These are phyloP conservation scores for Columba guinea DNA, from an alignment of 2,797 vertebrate genomes.

Conservation along the genomic window DNA sequence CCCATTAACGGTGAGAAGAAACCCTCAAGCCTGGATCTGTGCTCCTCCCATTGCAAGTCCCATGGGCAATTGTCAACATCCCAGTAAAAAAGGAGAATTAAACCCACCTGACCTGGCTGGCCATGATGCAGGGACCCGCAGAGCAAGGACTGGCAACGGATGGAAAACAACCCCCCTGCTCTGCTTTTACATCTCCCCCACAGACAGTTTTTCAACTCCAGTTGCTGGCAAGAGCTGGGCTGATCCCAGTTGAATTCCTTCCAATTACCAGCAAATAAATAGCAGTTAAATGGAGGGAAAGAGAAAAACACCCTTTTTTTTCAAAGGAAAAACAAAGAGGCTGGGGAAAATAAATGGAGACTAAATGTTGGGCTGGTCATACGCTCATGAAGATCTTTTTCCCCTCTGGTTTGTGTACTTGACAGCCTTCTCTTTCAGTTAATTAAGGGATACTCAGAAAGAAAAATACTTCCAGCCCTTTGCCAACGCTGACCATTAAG, in stretches of 20 bases:
- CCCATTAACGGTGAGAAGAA: conserved; percentile 17
- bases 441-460: conserved; percentile 48
- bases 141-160: background rate
- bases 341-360: conserved; percentile 8
- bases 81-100: background rate
- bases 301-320: conserved; percentile 44
- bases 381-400: conserved; percentile 23
- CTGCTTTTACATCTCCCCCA: conserved; percentile 25
- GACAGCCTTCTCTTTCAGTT: conserved; percentile 35
- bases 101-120: conserved; percentile 27
- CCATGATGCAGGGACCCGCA: background rate
- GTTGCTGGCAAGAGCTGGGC: conserved; percentile 34
- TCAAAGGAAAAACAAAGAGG: conserved; percentile 46
- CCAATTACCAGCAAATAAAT: conserved; percentile 65
- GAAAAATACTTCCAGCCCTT: conserved; percentile 24
- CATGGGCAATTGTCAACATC: conserved; percentile 4
- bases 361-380: background rate
- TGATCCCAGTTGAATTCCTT: conserved; percentile 67
- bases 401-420: background rate
- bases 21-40: background rate
- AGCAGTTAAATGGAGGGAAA: conserved; percentile 39
- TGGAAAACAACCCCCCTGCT: conserved; percentile 33
- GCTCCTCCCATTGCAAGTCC: conserved; percentile 7
- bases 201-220: conserved; percentile 42
- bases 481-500: background rate